Conservation (phyloP, 1,140 invertebrate genomes). For the Ylistrum balloti region DNA sequence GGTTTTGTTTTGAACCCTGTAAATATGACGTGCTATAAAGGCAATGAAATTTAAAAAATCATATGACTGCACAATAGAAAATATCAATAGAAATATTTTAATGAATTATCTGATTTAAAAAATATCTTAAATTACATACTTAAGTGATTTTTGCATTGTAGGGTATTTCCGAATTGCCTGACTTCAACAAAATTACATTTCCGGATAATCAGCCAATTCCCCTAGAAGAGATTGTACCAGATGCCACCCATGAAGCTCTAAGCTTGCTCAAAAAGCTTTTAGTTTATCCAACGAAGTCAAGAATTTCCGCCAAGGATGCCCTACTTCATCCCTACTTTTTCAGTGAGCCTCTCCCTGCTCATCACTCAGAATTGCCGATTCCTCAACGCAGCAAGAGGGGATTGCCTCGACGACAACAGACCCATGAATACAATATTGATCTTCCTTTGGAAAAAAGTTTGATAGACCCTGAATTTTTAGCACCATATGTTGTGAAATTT, state of each 20-base stretch:
- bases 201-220: slow-evolving; percentile 88
- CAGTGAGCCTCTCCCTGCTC: slow-evolving; percentile 84
- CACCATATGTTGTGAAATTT: slow-evolving; percentile 74
- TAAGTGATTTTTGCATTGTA: slow-evolving; percentile 82
- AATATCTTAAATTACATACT: too few relatives aligned
- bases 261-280: slow-evolving; percentile 91
- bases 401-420: slow-evolving; percentile 75
- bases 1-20: too few relatives aligned
- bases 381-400: slow-evolving; percentile 78
- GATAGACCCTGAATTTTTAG: slow-evolving; percentile 77
- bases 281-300: slow-evolving; percentile 90
- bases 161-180: slow-evolving; percentile 92
- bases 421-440: slow-evolving; percentile 81
- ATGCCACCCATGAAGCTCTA: slow-evolving; percentile 87
- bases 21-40: too few relatives aligned
- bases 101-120: too few relatives aligned
- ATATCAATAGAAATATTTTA: too few relatives aligned
- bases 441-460: slow-evolving; percentile 77
- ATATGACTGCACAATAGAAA: too few relatives aligned
- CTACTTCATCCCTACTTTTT: slow-evolving; percentile 85
- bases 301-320: slow-evolving; percentile 91
- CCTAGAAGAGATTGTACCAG: slow-evolving; percentile 88
- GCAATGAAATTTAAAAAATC: too few relatives aligned
- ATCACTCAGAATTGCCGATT: slow-evolving; percentile 84
- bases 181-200: slow-evolving; percentile 98